These are phyloP conservation scores for Onychostruthus taczanowskii DNA, from an alignment of 2,113 vertebrate genomes.

Conservation along the genomic window DNA sequence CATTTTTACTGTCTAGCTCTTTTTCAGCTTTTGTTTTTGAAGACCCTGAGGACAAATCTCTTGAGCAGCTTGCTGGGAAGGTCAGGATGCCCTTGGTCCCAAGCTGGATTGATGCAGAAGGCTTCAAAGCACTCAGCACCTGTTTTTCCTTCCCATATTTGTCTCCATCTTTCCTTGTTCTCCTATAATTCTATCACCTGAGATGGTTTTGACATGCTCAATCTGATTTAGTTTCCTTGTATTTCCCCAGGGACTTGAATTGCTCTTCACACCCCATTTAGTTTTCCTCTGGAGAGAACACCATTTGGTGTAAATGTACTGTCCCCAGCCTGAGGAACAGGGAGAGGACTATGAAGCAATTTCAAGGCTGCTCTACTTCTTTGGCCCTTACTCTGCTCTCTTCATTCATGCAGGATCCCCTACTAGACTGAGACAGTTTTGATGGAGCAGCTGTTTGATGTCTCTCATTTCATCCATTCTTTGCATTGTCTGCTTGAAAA, in stretches of 20 bases:
- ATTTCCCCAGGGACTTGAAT: slow-evolving; percentile 36
- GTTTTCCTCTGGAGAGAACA: slow-evolving; percentile 16
- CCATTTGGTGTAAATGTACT: not conserved
- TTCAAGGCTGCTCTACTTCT: not conserved
- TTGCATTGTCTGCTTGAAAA: not conserved
- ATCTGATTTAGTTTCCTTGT: slow-evolving; percentile 34
- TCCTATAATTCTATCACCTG: slow-evolving; percentile 22
- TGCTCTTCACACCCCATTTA: slow-evolving; percentile 27
- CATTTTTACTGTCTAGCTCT: not conserved
- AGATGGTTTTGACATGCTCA: slow-evolving; percentile 25
- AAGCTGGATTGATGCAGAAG: fast-evolving
- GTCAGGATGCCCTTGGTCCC: not conserved
- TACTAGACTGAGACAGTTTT: not conserved
- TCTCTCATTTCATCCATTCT: not conserved
- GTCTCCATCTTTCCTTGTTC: not conserved
- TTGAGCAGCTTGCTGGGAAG: not conserved
- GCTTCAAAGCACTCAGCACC: not conserved
- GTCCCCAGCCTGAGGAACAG: not conserved
- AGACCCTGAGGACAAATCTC: not conserved
- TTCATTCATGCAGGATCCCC: not conserved
- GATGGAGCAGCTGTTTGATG: not conserved
- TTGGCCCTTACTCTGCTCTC: not conserved
- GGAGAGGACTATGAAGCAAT: not conserved
- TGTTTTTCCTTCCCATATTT: slow-evolving; percentile 20
- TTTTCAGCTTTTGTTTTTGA: not conserved